Conservation (phyloP, 1,140 invertebrate genomes). For the Rhyzopertha dominica region DNA sequence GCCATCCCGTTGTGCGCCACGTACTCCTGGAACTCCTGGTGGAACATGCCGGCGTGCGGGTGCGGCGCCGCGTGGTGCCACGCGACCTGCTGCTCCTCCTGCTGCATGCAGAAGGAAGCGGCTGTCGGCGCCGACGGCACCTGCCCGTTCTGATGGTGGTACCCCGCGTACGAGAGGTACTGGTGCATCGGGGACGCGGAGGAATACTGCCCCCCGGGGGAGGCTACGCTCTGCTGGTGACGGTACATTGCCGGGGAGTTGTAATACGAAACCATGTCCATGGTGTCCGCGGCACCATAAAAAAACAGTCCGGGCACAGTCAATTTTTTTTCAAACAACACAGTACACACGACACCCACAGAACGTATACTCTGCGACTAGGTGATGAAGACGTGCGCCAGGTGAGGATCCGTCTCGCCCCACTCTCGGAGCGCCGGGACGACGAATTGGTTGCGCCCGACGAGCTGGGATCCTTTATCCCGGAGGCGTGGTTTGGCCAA, state of each 20-base stretch:
- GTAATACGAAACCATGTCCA: slow-evolving; percentile 57
- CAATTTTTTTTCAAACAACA: not conserved
- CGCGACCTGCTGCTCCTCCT: slow-evolving; percentile 40
- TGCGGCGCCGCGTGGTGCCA: slow-evolving; percentile 25
- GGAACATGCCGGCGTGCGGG: slow-evolving; percentile 32
- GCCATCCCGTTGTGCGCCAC: slow-evolving; percentile 32
- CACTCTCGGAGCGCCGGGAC: slow-evolving; percentile 1
- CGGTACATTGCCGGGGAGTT: slow-evolving; percentile 55
- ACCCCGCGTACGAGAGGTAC: slow-evolving; percentile 41
- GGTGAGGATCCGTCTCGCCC: not conserved
- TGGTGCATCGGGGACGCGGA: slow-evolving; percentile 27
- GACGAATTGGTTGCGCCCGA: no score
- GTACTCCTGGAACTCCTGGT: slow-evolving; percentile 43
- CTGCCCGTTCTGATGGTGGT: slow-evolving; percentile 21
- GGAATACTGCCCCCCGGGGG: slow-evolving; percentile 22
- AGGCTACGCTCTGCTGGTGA: slow-evolving; percentile 47
- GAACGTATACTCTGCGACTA: not conserved
- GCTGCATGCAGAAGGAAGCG: slow-evolving; percentile 26
- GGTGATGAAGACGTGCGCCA: not conserved
- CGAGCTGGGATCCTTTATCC: no score
- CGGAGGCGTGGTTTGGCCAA: slow-evolving; percentile 20
- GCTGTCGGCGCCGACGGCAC: slow-evolving; percentile 11
- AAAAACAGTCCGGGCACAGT: no score
- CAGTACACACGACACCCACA: not conserved
- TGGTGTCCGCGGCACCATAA: not conserved